These are phyloP conservation scores for Harlomillsia oculata DNA, from an alignment of 1,140 invertebrate species.

Conservation along the genomic window DNA sequence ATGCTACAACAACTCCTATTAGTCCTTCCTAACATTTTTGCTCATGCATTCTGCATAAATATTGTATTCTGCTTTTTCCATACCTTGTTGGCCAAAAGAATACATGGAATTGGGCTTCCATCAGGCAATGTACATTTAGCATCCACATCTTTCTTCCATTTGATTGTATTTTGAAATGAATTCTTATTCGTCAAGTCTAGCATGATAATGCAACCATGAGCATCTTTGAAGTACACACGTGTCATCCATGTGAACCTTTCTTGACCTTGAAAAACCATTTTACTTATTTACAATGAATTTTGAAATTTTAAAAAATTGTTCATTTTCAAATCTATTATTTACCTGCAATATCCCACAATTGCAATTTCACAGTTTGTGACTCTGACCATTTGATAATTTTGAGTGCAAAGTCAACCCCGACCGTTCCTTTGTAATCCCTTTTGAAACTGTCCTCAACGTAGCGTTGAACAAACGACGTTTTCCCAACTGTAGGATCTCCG, in stretches of 20 bases:
- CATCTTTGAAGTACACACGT: conserved; percentile 53
- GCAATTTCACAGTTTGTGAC: conserved; percentile 48
- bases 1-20: no score
- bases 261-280: conserved; percentile 43
- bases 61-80: no score
- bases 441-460: conserved; percentile 45
- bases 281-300: background rate
- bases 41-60: no score
- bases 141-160: conserved; percentile 55
- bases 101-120: conserved; percentile 48
- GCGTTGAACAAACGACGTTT: conserved; percentile 47
- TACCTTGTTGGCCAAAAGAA: conserved; percentile 54
- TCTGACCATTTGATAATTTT: conserved; percentile 51
- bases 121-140: conserved; percentile 48
- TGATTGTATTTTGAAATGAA: conserved; percentile 49
- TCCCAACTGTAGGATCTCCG: conserved; percentile 47
- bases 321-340: no score
- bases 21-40: no score
- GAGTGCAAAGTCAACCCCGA: conserved; percentile 52
- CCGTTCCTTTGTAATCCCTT: conserved; percentile 47
- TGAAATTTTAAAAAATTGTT: no score
- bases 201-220: conserved; percentile 53
- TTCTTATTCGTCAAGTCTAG: conserved; percentile 51
- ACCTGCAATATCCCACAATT: conserved; percentile 53
- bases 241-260: conserved; percentile 56